A percentile compares a stretch with the other conserved stretches of the same genome.
phyloP scores from a whole-genome alignment of 2,113 vertebrate genomes.

The Eclectus roratus region DNA sequence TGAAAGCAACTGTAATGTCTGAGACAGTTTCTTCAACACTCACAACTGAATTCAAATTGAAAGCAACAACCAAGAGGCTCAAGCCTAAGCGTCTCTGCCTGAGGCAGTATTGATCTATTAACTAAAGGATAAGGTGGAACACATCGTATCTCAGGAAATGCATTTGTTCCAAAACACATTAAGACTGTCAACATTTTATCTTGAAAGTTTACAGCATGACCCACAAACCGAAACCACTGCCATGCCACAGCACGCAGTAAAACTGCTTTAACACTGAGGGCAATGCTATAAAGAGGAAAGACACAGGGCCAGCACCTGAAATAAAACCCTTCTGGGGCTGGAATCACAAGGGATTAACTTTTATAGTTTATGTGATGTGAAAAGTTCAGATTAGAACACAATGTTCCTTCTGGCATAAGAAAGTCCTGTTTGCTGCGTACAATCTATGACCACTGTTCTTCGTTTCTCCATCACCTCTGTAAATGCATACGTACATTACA shows the following conservation, averaged over 20 bases:
- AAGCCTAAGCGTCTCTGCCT: not conserved
- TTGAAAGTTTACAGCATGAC: not conserved
- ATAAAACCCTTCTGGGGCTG: not conserved
- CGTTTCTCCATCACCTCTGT: not conserved
- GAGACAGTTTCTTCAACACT: not conserved
- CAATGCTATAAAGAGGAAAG: not conserved
- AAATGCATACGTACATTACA: fast-evolving
- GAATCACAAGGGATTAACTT: not conserved
- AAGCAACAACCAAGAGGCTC: conserved; percentile 10
- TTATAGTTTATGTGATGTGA: not conserved
- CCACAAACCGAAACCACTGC: not conserved
- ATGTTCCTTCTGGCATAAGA: not conserved
- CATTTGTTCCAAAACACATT: not conserved
- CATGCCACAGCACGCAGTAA: not conserved
- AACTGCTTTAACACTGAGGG: not conserved
- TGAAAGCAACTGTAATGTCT: not conserved
- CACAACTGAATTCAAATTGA: conserved; percentile 27
- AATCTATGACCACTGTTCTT: not conserved
- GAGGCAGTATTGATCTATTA: not conserved
- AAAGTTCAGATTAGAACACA: not conserved
- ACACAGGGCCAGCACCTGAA: not conserved
- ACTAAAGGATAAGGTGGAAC: conserved; percentile 6
- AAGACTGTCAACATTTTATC: not conserved
- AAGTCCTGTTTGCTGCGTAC: not conserved
- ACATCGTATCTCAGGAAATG: not conserved